A percentile compares a stretch with the other conserved stretches of the same genome.
Evolutionary conservation across 2,888 invertebrate species (phyloP).

Genomic region (Periphyllus acericola): DNA sequence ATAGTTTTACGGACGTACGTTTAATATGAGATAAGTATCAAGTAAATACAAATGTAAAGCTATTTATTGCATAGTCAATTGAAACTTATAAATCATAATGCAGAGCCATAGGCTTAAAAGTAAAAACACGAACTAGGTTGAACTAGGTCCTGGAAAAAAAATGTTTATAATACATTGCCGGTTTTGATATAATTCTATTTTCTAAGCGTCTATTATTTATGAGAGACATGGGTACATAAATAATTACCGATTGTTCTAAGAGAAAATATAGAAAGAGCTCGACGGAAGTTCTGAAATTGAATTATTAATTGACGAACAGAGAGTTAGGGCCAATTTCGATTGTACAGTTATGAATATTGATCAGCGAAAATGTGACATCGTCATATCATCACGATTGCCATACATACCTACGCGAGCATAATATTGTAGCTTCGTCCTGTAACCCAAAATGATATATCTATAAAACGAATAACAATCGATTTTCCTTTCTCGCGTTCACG

Average conservation of each 20-base stretch:
- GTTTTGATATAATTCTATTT: neutral
- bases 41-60: too few relatives aligned
- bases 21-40: too few relatives aligned
- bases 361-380: conserved; percentile 43
- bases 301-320: conserved; percentile 39
- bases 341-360: conserved; percentile 42
- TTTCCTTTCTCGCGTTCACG: neutral
- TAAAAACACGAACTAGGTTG: too few relatives aligned
- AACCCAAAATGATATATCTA: conserved; percentile 8
- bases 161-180: too few relatives aligned
- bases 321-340: conserved; percentile 51
- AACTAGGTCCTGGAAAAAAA: too few relatives aligned
- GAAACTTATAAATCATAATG: too few relatives aligned
- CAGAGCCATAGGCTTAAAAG: too few relatives aligned
- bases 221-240: neutral
- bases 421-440: neutral
- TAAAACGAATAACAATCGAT: conserved; percentile 1
- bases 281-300: conserved; percentile 40
- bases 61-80: too few relatives aligned
- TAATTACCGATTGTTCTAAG: conserved; percentile 25
- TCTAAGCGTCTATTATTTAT: neutral
- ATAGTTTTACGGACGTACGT: too few relatives aligned
- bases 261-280: conserved; percentile 41
- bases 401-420: conserved; percentile 22
- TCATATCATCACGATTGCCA: conserved; percentile 54